Evolutionary conservation across 2,113 vertebrate genomes (phyloP).

Genomic region (Brienomyrus brachyistius): DNA sequence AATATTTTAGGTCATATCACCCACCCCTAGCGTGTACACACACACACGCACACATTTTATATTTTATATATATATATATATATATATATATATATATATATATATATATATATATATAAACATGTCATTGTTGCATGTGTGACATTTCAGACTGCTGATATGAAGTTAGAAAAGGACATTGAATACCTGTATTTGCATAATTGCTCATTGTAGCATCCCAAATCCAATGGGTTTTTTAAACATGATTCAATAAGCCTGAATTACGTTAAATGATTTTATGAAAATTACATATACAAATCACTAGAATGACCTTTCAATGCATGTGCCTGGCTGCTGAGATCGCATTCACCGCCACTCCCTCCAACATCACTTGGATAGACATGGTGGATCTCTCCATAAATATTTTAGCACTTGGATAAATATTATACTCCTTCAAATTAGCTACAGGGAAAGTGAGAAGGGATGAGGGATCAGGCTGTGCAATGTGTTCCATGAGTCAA

Average conservation of each 20-base stretch:
- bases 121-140: not conserved
- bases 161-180: not conserved
- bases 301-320: not conserved
- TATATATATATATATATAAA: too few relatives aligned
- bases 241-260: not conserved
- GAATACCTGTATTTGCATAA: not conserved
- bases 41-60: too few relatives aligned
- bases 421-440: constrained; percentile 52
- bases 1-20: too few relatives aligned
- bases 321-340: not conserved
- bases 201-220: not conserved
- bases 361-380: not conserved
- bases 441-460: constrained; percentile 41
- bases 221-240: not conserved
- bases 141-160: not conserved
- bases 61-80: too few relatives aligned
- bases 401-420: constrained; percentile 54
- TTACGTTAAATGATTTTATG: not conserved
- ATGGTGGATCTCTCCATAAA: constrained; percentile 41
- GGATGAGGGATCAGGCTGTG: constrained; percentile 8
- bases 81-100: too few relatives aligned
- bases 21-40: too few relatives aligned
- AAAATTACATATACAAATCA: not conserved
- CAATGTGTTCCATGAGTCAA: not conserved
- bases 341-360: not conserved